Conservation (phyloP, 2,888 invertebrate genomes). For the Papilio gigon region DNA sequence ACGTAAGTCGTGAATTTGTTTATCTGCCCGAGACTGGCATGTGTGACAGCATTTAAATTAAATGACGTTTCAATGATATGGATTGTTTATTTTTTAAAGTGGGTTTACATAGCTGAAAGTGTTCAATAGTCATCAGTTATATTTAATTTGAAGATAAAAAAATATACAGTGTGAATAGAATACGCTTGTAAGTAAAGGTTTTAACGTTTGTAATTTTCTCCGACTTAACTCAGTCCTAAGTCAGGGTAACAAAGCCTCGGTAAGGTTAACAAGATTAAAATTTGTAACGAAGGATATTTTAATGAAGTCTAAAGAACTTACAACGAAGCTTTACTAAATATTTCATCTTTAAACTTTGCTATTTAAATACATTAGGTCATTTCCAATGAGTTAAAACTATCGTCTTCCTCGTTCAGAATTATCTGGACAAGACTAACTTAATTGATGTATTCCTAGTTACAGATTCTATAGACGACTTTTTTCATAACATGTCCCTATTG, state of each 20-base stretch:
- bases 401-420: no score
- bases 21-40: neutral
- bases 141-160: no score
- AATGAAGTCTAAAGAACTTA: constrained; percentile 21
- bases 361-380: neutral
- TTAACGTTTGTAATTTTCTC: constrained; percentile 8
- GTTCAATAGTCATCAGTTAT: no score
- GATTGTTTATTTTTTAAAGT: neutral
- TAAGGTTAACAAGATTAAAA: constrained; percentile 13
- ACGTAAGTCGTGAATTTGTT: constrained; percentile 29
- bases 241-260: constrained; percentile 19
- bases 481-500: no score
- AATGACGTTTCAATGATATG: neutral
- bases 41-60: neutral
- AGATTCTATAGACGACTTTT: no score
- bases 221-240: constrained; percentile 10
- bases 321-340: constrained; percentile 3
- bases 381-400: no score
- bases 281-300: constrained; percentile 23
- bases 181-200: neutral
- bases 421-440: no score
- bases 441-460: no score
- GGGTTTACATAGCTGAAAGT: no score
- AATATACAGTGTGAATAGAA: neutral
- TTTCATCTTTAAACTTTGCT: constrained; percentile 3